Evolutionary conservation across 2,888 invertebrate genomes (phyloP), one percentile per base, ranked within the genome.

Genomic region (Arrhopalites spinosus): DNA sequence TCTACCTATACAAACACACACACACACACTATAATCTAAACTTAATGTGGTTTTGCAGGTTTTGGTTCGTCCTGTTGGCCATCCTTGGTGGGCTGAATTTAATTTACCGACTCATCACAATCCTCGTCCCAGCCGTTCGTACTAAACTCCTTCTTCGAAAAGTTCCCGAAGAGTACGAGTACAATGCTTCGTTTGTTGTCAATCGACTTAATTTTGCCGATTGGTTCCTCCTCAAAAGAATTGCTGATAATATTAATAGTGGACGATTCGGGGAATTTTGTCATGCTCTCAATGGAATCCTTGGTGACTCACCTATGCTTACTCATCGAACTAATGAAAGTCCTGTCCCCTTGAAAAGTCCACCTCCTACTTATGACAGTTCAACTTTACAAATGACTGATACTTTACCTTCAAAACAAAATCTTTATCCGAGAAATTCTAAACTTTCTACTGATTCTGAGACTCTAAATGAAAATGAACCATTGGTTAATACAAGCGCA

Each of bases 61-160:
- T 84, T 76, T 84, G 84, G 84, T 84, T 83, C 77, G 81, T 84
- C 50, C 81, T 84, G 63, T 73, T 84, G 67, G 81, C 81, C 8
- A 75, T 78, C 43, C 76, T 84, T 45, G 80, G 83, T 5, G 80
- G 83, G 1, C 74, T 81, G 1, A 78, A 80, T 15, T 56, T 84
- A 1, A 23, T 84, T 27, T 83, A 84, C 79, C 78, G 84, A 23
- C 29, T 83, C 2, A 20, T 76, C 17, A 76, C 79, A 7, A 20
- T 82, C 8, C 13, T 77, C n/a, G 45, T 79, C 0, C 79, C 80
- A n/a, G 74, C 74, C n/a, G 7, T 82, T n/a, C 72, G 83, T 25
- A 77, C 76, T 27, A 20, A 53, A 15, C 27, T 80, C 15, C 29
- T 82, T 2, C 25, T 71, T 13, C 76, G 77, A 23, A 64, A 73